phyloP scores from a whole-genome alignment of 2,888 invertebrate species.

The Pristionchus fissidentatus region DNA sequence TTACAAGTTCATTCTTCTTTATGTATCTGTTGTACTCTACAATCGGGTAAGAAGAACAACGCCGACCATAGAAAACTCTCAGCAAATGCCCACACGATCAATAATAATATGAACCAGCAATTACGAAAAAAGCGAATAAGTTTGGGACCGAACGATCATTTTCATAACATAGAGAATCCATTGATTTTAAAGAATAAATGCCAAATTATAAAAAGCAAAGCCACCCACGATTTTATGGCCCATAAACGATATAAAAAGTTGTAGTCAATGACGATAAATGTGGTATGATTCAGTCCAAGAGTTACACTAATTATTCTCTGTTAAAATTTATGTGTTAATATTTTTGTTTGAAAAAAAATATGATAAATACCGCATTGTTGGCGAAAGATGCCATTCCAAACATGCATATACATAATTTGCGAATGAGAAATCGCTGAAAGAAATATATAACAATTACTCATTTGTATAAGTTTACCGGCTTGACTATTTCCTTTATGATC shows the following conservation, averaged over 20 bases:
- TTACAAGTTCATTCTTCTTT: not conserved
- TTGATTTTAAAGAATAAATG: not conserved
- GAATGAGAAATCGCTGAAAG: not conserved
- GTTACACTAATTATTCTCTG: not conserved
- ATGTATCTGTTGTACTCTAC: too few species aligned
- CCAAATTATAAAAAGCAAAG: not conserved
- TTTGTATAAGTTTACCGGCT: not conserved
- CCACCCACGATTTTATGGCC: not conserved
- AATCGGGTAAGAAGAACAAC: too few species aligned
- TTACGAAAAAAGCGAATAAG: not conserved
- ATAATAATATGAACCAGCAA: not conserved
- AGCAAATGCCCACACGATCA: not conserved
- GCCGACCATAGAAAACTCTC: too few species aligned
- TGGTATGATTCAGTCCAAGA: not conserved
- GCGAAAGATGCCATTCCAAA: not conserved
- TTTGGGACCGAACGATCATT: too few species aligned
- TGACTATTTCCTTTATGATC: not conserved
- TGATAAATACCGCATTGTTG: not conserved
- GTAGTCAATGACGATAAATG: not conserved
- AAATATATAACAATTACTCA: not conserved
- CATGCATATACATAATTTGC: not conserved
- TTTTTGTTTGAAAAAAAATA: not conserved
- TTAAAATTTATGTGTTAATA: not conserved
- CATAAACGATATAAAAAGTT: conserved; percentile 9
- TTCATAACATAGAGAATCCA: too few species aligned